phyloP scores from a whole-genome alignment of 2,113 vertebrate genomes.

The Semnornis frantzii region DNA sequence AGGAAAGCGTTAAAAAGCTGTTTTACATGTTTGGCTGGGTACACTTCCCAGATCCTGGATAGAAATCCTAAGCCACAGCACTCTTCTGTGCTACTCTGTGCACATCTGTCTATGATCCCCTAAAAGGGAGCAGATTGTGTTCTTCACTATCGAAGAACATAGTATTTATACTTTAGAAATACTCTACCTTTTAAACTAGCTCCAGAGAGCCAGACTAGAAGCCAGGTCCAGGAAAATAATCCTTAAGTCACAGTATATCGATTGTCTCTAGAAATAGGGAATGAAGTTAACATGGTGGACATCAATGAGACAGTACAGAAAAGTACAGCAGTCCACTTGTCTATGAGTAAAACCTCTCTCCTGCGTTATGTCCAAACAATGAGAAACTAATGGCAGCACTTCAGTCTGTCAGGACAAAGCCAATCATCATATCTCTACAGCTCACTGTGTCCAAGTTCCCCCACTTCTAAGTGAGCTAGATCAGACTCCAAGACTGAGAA shows the following conservation, averaged over 20 bases:
- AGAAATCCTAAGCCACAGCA: slow-evolving; percentile 44
- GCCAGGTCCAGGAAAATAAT: slow-evolving; percentile 47
- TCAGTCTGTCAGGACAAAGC: not conserved
- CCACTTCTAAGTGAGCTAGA: not conserved
- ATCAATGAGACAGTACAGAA: slow-evolving; percentile 42
- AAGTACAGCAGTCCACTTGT: slow-evolving; percentile 3
- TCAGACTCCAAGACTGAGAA: not conserved
- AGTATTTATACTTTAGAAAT: slow-evolving; percentile 48
- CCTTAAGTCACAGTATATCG: slow-evolving; percentile 67
- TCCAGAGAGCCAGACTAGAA: slow-evolving; percentile 54
- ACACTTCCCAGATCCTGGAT: slow-evolving; percentile 27
- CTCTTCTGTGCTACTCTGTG: slow-evolving; percentile 18
- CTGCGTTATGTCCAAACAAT: not conserved
- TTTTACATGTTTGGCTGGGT: slow-evolving; percentile 56
- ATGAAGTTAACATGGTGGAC: slow-evolving; percentile 45
- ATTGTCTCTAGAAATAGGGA: slow-evolving; percentile 67
- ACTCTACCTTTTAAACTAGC: slow-evolving; percentile 57
- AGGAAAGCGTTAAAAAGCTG: slow-evolving; percentile 64
- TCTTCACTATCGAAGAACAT: slow-evolving; percentile 44
- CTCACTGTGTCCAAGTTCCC: not conserved
- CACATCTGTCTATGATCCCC: slow-evolving; percentile 6
- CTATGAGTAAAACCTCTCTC: slow-evolving; percentile 5
- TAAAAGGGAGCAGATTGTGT: slow-evolving; percentile 42
- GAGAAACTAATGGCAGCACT: slow-evolving; percentile 28
- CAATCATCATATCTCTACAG: not conserved